phyloP scores from a whole-genome alignment of 2,888 invertebrate species.

The Dioctria rufipes region DNA sequence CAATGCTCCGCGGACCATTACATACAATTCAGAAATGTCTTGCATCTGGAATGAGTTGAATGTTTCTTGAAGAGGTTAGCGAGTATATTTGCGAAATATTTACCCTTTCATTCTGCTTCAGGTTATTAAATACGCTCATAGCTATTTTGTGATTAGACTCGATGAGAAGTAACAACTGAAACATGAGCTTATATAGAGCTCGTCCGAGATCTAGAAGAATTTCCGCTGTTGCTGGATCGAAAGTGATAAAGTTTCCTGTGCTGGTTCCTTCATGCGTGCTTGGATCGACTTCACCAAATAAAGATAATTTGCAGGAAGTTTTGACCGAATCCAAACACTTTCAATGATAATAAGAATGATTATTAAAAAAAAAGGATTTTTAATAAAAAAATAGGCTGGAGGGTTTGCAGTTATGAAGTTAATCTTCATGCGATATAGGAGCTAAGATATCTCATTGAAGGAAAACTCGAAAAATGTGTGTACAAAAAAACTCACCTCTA shows the following conservation, averaged over 20 bases:
- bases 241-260: constrained; percentile 67
- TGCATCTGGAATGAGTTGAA: constrained; percentile 71
- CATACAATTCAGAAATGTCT: constrained; percentile 77
- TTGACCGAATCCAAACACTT: constrained; percentile 88
- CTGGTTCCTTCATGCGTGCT: constrained; percentile 67
- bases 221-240: constrained; percentile 77
- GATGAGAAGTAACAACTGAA: constrained; percentile 90
- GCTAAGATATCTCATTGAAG: too few relatives aligned
- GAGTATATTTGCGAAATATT: constrained; percentile 46
- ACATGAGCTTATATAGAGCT: constrained; percentile 91
- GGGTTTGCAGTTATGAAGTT: too few relatives aligned
- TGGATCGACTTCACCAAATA: constrained; percentile 75
- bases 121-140: constrained; percentile 75
- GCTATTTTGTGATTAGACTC: constrained; percentile 91
- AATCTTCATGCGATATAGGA: too few relatives aligned
- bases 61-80: too few relatives aligned
- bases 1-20: constrained; percentile 75
- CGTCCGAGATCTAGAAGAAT: constrained; percentile 87
- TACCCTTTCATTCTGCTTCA: constrained; percentile 76
- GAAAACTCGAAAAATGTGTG: neutral
- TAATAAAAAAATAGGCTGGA: too few relatives aligned
- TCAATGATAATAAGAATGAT: constrained; percentile 23
- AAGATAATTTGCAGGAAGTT: constrained; percentile 83
- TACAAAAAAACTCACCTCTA: constrained; percentile 75
- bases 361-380: too few relatives aligned